Evolutionary conservation across 2,797 vertebrate species (phyloP).

Genomic region (Bryconaethiops microstoma): DNA sequence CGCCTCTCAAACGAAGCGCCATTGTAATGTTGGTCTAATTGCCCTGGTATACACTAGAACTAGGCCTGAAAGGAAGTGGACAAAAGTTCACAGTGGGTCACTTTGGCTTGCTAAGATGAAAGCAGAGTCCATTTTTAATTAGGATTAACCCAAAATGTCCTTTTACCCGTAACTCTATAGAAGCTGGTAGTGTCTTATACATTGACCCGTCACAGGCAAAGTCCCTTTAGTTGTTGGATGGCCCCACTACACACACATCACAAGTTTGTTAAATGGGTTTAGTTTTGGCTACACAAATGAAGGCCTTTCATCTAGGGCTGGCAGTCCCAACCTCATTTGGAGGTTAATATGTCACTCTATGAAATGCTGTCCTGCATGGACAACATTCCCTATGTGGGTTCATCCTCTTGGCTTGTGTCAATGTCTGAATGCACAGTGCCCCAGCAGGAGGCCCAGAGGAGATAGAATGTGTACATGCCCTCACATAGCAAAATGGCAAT

Average conservation of each 20-base stretch:
- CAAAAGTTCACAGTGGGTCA: constrained; percentile 82
- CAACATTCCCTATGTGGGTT: constrained; percentile 9
- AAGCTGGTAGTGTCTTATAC: constrained; percentile 70
- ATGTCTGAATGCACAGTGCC: neutral
- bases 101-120: constrained; percentile 78
- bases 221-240: constrained; percentile 40
- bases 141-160: constrained; percentile 80
- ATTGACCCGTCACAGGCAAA: constrained; percentile 45
- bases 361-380: constrained; percentile 59
- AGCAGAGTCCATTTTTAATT: constrained; percentile 80
- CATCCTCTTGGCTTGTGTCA: neutral
- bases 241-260: constrained; percentile 30
- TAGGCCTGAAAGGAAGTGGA: constrained; percentile 77
- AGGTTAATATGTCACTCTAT: constrained; percentile 77
- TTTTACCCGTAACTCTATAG: constrained; percentile 72
- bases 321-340: constrained; percentile 67
- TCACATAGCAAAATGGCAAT: too few species aligned
- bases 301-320: constrained; percentile 69
- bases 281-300: constrained; percentile 69
- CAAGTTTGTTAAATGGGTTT: constrained; percentile 70
- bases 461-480: neutral
- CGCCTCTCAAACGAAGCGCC: constrained; percentile 61
- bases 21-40: constrained; percentile 81
- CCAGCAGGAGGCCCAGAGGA: neutral
- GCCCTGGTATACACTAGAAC: constrained; percentile 71